phyloP scores from a whole-genome alignment of 2,797 vertebrate genomes.

The Halcyon smyrnensis region DNA sequence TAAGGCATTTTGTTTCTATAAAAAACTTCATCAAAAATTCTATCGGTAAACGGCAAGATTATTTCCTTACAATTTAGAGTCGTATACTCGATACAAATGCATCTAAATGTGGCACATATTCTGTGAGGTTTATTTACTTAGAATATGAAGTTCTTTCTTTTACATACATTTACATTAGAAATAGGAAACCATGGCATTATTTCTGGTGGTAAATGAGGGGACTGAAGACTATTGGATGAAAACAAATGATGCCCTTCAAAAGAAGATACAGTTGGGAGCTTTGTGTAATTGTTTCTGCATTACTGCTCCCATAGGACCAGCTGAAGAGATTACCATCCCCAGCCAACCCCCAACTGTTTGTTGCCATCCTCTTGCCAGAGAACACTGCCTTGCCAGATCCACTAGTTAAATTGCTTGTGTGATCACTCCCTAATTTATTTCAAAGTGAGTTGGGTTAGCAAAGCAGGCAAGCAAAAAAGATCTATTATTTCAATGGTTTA shows the following conservation, averaged over 20 bases:
- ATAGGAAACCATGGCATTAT: conserved; percentile 7
- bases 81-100: background rate
- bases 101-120: background rate
- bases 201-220: conserved; percentile 16
- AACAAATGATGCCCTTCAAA: conserved; percentile 48
- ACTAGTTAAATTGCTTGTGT: conserved; percentile 52
- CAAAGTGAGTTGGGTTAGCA: conserved; percentile 38
- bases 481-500: conserved; percentile 50
- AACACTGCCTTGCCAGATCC: conserved; percentile 42
- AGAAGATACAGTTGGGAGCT: conserved; percentile 63
- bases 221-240: conserved; percentile 32
- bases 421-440: conserved; percentile 53
- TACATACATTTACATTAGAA: conserved; percentile 33
- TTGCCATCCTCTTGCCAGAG: conserved; percentile 57
- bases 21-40: background rate
- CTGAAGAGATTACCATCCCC: conserved; percentile 54
- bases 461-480: conserved; percentile 33
- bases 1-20: background rate
- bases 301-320: conserved; percentile 52
- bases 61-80: background rate
- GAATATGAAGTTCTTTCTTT: conserved; percentile 9
- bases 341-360: conserved; percentile 58
- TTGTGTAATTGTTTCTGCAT: conserved; percentile 50
- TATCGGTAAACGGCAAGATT: background rate
- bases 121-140: background rate